phyloP scores from a whole-genome alignment of 2,888 invertebrate species.

The Nemotelus pantherinus region DNA sequence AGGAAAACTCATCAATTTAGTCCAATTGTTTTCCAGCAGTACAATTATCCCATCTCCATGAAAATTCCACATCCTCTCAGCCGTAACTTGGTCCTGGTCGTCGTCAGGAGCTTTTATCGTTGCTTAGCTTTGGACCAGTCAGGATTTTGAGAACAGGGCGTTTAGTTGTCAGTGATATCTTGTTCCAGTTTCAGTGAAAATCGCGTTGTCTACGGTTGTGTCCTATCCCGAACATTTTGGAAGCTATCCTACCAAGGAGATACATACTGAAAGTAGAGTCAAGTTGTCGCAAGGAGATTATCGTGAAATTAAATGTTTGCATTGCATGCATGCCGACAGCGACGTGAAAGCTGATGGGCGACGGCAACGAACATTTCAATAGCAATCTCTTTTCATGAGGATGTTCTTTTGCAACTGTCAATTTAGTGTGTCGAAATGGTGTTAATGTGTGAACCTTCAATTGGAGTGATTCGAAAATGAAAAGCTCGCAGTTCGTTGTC shows the following conservation, averaged over 20 bases:
- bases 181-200: constrained; percentile 11
- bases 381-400: constrained; percentile 10
- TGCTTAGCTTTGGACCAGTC: constrained; percentile 34
- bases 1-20: too few relatives aligned
- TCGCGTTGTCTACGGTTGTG: constrained; percentile 23
- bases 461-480: constrained; percentile 13
- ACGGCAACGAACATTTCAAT: not conserved
- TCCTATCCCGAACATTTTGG: constrained; percentile 5
- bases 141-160: constrained; percentile 17
- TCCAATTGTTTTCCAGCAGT: too few relatives aligned
- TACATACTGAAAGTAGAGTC: constrained; percentile 1
- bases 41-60: too few relatives aligned
- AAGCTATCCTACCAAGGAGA: not conserved
- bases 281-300: constrained; percentile 24
- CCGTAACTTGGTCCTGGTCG: not conserved
- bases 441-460: constrained; percentile 34
- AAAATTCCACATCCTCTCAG: too few relatives aligned
- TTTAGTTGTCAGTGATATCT: constrained; percentile 29
- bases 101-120: not conserved
- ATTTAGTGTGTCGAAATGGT: constrained; percentile 30
- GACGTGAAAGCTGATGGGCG: not conserved
- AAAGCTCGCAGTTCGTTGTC: constrained; percentile 21
- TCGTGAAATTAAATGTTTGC: constrained; percentile 33
- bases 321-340: not conserved
- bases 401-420: constrained; percentile 30